Evolutionary conservation across 1,140 invertebrate genomes (phyloP), one percentile per base, ranked within the genome.

Genomic region (Drosophila parvula): DNA sequence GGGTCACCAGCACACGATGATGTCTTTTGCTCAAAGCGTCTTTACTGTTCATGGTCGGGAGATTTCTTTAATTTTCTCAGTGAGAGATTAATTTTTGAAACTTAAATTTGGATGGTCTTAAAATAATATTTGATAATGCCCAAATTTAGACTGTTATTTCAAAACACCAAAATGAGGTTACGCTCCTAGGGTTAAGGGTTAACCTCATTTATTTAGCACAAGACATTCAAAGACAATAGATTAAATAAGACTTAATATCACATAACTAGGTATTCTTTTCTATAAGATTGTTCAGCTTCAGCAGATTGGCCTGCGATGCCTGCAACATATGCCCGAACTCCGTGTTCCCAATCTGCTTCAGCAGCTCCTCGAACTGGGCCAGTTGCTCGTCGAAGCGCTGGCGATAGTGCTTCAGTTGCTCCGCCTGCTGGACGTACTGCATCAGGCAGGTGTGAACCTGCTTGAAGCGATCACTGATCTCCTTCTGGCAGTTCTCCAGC

Each of bases 1-100:
- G 57, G 8, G 74, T 40, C 18, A 89, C 80, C 44, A 84, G n/a
- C 12, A 89, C 84, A 5, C 53, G 67, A 18, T 84, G 84, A 5
- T 56, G 8, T 27, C 43, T 53, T 28, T 74, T 84, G 10, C 34
- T 45, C 8, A 44, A 47, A 56, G 57, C 41, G 9, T 18, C 22
- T 22, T 22, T 43, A 9, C 16, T 36, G 62, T 28, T 79, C 44
- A 53, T 63, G 30, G 38, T 59, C 16, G 16, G 9, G 11, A 40
- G 14, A 16, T 18, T 44, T n/a, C 7, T 44, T 27, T 43, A n/a
- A 18, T 60, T 60, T 50, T n/a, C 50, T 55, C 51, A 22, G 10
- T 47, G 38, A 38, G 4, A 36, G 30, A 28, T 41, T 28, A 78
- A 69, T 58, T 58, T 69, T 34, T 18, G 11, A 41, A 36, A 36